Evolutionary conservation across 2,888 invertebrate genomes (phyloP).

Genomic region (Lepidochitona cinerea): DNA sequence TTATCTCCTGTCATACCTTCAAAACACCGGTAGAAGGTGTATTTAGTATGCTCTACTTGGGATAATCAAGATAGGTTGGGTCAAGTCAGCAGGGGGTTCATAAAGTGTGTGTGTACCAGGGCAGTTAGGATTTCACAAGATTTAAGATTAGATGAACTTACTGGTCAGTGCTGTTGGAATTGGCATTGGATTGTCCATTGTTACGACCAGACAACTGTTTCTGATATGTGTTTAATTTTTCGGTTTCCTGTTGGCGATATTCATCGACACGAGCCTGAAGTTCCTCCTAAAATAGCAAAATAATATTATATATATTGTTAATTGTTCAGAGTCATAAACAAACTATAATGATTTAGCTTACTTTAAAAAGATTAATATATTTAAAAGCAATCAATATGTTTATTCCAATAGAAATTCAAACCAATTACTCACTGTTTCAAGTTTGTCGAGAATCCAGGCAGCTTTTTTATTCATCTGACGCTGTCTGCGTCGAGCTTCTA

Average conservation of each 20-base stretch:
- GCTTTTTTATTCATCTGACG: constrained; percentile 4
- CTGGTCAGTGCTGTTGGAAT: background rate
- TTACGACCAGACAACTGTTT: background rate
- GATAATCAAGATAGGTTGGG: too few relatives aligned
- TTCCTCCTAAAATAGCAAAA: background rate
- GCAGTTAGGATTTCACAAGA: too few relatives aligned
- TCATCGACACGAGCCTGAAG: too few relatives aligned
- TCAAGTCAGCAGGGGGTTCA: too few relatives aligned
- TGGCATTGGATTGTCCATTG: background rate
- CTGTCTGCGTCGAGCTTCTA: constrained; percentile 20
- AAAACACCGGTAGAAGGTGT: too few relatives aligned
- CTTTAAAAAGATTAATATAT: too few relatives aligned
- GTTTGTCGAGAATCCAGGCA: background rate
- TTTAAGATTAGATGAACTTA: too few relatives aligned
- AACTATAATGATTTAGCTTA: background rate
- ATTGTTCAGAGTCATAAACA: background rate
- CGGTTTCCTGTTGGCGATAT: background rate
- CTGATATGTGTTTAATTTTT: background rate
- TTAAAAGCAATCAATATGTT: background rate
- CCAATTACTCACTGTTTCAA: background rate
- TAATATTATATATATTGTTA: background rate
- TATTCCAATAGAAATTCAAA: background rate
- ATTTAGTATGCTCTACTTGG: too few relatives aligned
- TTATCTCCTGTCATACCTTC: too few relatives aligned
- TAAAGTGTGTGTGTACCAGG: too few relatives aligned